Base-by-base conservation (phyloP, 2,113 vertebrate genomes). In the Acanthisitta chloris region DNA sequence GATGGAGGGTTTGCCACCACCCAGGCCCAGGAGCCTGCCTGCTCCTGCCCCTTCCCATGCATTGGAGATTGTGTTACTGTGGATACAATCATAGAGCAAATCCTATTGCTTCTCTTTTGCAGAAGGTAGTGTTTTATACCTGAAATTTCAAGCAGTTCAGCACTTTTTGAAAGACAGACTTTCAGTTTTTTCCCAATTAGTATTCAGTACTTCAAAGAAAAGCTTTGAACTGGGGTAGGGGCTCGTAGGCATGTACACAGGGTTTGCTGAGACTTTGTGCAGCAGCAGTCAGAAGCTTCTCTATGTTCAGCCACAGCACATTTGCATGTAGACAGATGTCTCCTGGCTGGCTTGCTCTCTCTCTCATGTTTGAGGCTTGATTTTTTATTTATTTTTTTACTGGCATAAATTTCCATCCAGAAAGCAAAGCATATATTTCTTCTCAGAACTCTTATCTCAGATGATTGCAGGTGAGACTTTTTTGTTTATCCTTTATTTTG, bases 181-280 rank as follows among this genome's bases (percentile, higher is more conserved):
- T 92, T 49, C 24, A 46, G 2, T 86, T 91, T 93, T 71, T 88
- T 96, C 43, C 67, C 21, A 70, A 14, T 94, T 91, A 90, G 38
- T n/a, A 34, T 51, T 62, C 52, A 34, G 15, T 8, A 43, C 79
- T 81, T 94, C 92, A 93, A 73, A 95, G 67, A 58, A 36, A 29
- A 73, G 66, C 93, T 94, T 86, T 83, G 92, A 93, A 80, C 55
- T 77, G 36, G 69, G 66, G 20, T 20, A 66, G 51, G 49, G 81
- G 21, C 74, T 92, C 2, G 5, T 54, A 82, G 91, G 54, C 73
- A 71, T 0, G 2, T 34, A 3, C 5, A 3, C 0, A 0, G 18
- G 38, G 78, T 34, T 85, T 78, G 61, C 73, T 54, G 84, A 80
- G 62, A 13, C 71, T 72, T 62, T 4, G 2, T 42, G 86, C 23